Percentiles rank a stretch among this genome's conserved stretches.
phyloP scores from a whole-genome alignment of 2,113 vertebrate genomes.

The Neoarius graeffei region DNA sequence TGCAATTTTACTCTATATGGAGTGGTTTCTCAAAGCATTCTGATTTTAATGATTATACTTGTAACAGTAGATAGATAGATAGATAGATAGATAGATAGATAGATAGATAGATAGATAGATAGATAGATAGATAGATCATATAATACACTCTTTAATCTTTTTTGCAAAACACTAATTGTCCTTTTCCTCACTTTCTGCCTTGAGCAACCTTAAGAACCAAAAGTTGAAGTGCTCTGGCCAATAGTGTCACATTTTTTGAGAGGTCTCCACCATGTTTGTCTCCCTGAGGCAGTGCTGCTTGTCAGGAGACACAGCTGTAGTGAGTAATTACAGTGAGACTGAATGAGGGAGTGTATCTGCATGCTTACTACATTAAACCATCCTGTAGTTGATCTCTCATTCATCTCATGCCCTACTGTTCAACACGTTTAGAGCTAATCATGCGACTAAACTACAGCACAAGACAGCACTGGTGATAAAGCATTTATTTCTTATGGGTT shows the following conservation, averaged over 20 bases:
- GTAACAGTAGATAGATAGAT: too few relatives aligned
- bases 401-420: not conserved
- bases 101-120: too few relatives aligned
- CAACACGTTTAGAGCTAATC: not conserved
- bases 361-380: not conserved
- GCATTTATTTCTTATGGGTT: not conserved
- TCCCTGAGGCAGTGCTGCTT: not conserved
- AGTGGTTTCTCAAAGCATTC: not conserved
- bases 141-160: not conserved
- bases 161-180: not conserved
- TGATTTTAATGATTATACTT: too few relatives aligned
- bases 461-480: not conserved
- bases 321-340: not conserved
- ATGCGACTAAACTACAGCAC: not conserved
- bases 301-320: not conserved
- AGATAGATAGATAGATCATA: not conserved
- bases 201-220: not conserved
- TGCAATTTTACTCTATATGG: too few relatives aligned
- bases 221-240: not conserved
- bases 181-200: conserved; percentile 6
- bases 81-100: too few relatives aligned
- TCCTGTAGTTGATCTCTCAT: conserved; percentile 6
- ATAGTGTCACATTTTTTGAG: not conserved
- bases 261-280: not conserved
- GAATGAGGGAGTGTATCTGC: not conserved